Conservation (phyloP, 2,888 invertebrate genomes). For the Ectropis crepuscularia region DNA sequence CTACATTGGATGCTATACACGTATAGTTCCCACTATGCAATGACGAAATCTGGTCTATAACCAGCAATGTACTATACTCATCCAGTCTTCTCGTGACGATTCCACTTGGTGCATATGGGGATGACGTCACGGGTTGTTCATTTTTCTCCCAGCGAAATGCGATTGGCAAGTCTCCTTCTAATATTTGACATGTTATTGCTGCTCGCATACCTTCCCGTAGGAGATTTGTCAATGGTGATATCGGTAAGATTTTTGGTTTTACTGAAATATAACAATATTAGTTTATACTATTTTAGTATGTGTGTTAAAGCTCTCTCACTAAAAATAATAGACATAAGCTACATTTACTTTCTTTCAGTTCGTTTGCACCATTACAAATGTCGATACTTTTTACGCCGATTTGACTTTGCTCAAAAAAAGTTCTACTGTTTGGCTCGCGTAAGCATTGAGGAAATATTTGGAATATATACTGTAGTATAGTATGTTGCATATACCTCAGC, state of each 20-base stretch:
- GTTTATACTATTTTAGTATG: background rate
- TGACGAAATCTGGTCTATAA: constrained; percentile 94
- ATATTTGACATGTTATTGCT: constrained; percentile 95
- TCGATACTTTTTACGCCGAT: too few relatives aligned
- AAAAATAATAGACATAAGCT: too few relatives aligned
- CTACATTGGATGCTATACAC: constrained; percentile 95
- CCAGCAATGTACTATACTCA: constrained; percentile 93
- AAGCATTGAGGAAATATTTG: background rate
- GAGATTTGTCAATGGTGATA: constrained; percentile 92
- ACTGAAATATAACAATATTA: constrained; percentile 79
- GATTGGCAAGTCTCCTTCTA: constrained; percentile 96
- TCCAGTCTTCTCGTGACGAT: constrained; percentile 86
- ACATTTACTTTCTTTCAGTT: too few relatives aligned
- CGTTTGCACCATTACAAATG: too few relatives aligned
- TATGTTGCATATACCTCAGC: background rate
- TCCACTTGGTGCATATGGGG: constrained; percentile 82
- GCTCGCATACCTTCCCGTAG: constrained; percentile 94
- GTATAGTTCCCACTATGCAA: constrained; percentile 95
- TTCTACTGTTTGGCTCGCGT: too few relatives aligned
- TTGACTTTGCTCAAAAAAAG: too few relatives aligned
- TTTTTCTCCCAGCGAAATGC: constrained; percentile 96
- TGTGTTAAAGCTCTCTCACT: too few relatives aligned
- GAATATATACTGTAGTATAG: background rate
- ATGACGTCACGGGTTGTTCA: constrained; percentile 89
- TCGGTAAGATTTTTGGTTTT: constrained; percentile 93